Percentiles rank a stretch among this genome's conserved stretches.
phyloP scores from a whole-genome alignment of 2,888 invertebrate genomes.

The Conus canariensis region DNA sequence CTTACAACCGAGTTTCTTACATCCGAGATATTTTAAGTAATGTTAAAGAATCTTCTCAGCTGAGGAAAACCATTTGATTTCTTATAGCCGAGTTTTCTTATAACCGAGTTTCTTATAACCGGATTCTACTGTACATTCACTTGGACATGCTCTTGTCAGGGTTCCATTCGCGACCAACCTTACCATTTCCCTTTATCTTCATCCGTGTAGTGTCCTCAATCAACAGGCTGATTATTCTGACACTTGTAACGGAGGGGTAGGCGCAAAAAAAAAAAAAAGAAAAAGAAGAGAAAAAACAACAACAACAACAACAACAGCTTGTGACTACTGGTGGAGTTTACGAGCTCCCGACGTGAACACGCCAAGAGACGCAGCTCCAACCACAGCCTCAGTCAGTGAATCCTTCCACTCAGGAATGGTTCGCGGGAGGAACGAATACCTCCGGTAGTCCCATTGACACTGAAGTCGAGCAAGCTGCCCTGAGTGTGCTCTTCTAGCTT shows the following conservation, averaged over 20 bases:
- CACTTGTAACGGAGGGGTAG: background rate
- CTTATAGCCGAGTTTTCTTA: too few species aligned
- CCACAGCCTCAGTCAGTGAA: background rate
- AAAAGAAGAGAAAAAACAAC: background rate
- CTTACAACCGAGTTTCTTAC: too few species aligned
- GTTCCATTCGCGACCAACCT: too few species aligned
- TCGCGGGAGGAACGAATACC: background rate
- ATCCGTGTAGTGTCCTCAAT: background rate
- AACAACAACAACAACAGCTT: background rate
- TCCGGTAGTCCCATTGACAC: background rate
- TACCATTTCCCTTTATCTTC: too few species aligned
- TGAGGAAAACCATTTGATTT: too few species aligned
- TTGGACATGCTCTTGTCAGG: too few species aligned
- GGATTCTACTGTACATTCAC: too few species aligned
- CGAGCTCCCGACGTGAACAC: background rate
- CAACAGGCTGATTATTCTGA: constrained; percentile 12
- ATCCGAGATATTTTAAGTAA: too few species aligned
- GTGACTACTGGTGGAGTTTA: background rate
- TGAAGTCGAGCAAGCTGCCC: background rate
- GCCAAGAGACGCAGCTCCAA: background rate
- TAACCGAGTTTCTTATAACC: too few species aligned
- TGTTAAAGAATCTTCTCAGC: too few species aligned
- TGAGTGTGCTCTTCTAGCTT: background rate
- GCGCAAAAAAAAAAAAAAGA: background rate
- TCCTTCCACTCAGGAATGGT: constrained; percentile 1